A percentile compares a stretch with the other conserved stretches of the same genome.
These are phyloP conservation scores for Elephantulus edwardii DNA, from an alignment of 2,113 vertebrate species.

Conservation along the genomic window DNA sequence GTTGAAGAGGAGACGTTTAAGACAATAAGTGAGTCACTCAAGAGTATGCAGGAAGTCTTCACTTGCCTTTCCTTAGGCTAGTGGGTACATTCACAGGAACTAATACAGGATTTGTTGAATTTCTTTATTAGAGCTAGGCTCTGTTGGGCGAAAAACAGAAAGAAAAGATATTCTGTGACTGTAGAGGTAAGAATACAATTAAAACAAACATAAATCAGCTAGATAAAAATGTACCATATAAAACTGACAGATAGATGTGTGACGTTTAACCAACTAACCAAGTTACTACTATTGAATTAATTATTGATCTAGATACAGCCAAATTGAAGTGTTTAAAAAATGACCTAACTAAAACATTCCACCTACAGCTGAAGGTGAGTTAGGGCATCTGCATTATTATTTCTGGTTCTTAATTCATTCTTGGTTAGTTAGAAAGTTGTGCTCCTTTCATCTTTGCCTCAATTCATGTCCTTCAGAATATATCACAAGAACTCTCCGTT, in stretches of 20 bases:
- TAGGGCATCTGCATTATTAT: neutral
- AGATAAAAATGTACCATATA: neutral
- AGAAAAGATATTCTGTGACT: neutral
- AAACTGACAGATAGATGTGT: too few species aligned
- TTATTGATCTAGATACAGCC: neutral
- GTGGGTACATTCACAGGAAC: neutral
- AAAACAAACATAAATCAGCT: neutral
- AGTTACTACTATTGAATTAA: too few species aligned
- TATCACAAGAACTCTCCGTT: neutral
- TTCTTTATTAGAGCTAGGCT: neutral
- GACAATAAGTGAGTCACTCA: neutral
- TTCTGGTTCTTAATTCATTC: neutral
- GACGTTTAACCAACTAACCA: too few species aligned
- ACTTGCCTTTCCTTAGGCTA: neutral
- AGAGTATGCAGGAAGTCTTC: neutral
- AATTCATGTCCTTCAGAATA: neutral
- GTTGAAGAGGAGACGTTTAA: slow-evolving; percentile 9
- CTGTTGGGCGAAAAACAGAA: neutral
- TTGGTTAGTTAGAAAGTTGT: neutral
- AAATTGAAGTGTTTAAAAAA: neutral
- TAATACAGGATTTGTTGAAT: neutral
- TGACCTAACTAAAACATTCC: neutral
- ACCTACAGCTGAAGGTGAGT: neutral
- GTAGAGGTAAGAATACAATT: neutral
- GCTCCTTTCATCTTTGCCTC: neutral